Evolutionary conservation across 2,888 invertebrate genomes (phyloP).

Genomic region (Adineta ricciae): DNA sequence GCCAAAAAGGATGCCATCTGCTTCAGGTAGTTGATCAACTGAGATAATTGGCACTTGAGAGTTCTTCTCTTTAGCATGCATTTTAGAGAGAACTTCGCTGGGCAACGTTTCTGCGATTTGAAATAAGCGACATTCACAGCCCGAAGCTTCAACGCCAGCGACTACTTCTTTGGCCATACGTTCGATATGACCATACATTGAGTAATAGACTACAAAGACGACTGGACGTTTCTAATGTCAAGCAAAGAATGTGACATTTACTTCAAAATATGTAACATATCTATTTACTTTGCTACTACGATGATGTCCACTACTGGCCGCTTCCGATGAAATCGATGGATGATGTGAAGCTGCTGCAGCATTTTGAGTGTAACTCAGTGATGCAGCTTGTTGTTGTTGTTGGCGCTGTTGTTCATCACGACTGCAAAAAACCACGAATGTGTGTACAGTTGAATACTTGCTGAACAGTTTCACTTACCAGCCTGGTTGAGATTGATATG

Average conservation of each 20-base stretch:
- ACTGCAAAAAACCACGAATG: too few species aligned
- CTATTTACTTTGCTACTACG: background rate
- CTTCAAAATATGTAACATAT: background rate
- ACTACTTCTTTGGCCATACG: slow-evolving; percentile 23
- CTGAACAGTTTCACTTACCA: too few species aligned
- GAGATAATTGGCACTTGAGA: slow-evolving; percentile 23
- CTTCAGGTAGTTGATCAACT: slow-evolving; percentile 20
- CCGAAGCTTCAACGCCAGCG: slow-evolving; percentile 26
- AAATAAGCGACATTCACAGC: slow-evolving; percentile 23
- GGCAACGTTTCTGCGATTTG: slow-evolving; percentile 31
- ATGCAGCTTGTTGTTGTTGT: too few species aligned
- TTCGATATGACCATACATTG: slow-evolving; percentile 32
- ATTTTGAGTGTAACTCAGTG: too few species aligned
- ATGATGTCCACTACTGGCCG: background rate
- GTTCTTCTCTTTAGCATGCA: slow-evolving; percentile 24
- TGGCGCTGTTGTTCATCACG: too few species aligned
- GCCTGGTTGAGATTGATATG: too few species aligned
- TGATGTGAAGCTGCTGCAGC: too few species aligned
- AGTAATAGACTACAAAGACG: slow-evolving; percentile 30
- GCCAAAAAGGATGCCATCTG: slow-evolving; percentile 29
- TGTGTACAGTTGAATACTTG: too few species aligned
- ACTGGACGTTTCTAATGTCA: background rate
- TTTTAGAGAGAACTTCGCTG: slow-evolving; percentile 26
- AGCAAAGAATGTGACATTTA: background rate
- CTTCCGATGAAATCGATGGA: too few species aligned